These are phyloP conservation scores for Perca fluviatilis DNA, from an alignment of 2,113 vertebrate species.

Conservation along the genomic window DNA sequence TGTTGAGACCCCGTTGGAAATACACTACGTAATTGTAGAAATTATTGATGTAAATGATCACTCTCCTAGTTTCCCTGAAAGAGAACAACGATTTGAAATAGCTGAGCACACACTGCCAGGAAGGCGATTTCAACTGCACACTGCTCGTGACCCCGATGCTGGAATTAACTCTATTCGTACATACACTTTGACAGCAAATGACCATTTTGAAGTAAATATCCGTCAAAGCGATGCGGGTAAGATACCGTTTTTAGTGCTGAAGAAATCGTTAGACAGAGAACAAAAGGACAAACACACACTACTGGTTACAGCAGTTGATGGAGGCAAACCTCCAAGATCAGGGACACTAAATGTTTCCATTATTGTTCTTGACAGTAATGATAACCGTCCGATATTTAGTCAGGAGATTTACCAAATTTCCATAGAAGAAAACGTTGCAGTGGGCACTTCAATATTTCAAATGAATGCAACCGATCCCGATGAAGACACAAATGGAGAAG, in stretches of 20 bases:
- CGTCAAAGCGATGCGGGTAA: conserved; percentile 55
- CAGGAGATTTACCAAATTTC: conserved; percentile 54
- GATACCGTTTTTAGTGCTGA: conserved; percentile 66
- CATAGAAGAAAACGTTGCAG: conserved; percentile 53
- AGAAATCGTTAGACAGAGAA: conserved; percentile 74
- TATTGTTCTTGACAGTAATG: conserved; percentile 71
- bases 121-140: conserved; percentile 70
- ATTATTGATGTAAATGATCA: conserved; percentile 80
- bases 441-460: conserved; percentile 37
- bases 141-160: conserved; percentile 73
- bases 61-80: conserved; percentile 62
- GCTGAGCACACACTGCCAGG: conserved; percentile 60
- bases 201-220: conserved; percentile 70
- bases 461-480: conserved; percentile 57
- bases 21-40: conserved; percentile 76
- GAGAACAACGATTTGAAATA: conserved; percentile 66
- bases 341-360: conserved; percentile 67
- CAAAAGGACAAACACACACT: conserved; percentile 31
- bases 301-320: conserved; percentile 67
- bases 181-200: conserved; percentile 71
- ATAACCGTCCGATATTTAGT: conserved; percentile 73
- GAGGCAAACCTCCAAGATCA: conserved; percentile 65
- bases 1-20: conserved; percentile 76
- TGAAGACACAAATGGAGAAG: conserved; percentile 45
- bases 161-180: conserved; percentile 70